phyloP scores from a whole-genome alignment of 2,888 invertebrate genomes.

The Cyrtodaria siliqua region DNA sequence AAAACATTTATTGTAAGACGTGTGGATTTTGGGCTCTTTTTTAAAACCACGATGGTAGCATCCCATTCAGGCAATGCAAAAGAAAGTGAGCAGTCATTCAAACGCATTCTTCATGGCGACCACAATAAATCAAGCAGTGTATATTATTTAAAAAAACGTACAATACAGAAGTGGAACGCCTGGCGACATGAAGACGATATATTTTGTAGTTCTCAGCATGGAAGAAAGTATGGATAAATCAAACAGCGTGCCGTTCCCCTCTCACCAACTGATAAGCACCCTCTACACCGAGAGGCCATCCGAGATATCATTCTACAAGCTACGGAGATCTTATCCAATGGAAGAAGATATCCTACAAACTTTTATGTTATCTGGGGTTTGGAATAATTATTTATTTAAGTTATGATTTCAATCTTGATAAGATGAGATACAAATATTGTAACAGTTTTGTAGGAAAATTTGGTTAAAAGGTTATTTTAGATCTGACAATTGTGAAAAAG shows the following conservation, averaged over 20 bases:
- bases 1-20: too few species aligned
- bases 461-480: too few species aligned
- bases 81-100: too few species aligned
- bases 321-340: slow-evolving; percentile 8
- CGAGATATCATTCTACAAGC: not conserved
- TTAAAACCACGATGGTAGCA: too few species aligned
- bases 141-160: too few species aligned
- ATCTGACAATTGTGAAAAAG: too few species aligned
- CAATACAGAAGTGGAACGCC: too few species aligned
- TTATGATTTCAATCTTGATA: not conserved
- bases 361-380: slow-evolving; percentile 7
- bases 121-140: too few species aligned
- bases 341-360: not conserved
- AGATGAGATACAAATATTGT: not conserved
- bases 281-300: not conserved
- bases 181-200: slow-evolving; percentile 50
- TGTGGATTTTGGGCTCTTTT: too few species aligned
- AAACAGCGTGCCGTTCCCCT: slow-evolving; percentile 44
- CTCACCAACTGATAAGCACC: slow-evolving; percentile 9
- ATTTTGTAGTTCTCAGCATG: slow-evolving; percentile 49
- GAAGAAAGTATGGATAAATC: slow-evolving; percentile 59
- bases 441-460: not conserved
- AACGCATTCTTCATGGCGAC: too few species aligned
- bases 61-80: too few species aligned
- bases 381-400: too few species aligned